phyloP scores from a whole-genome alignment of 2,113 vertebrate genomes.

The Suncus etruscus region DNA sequence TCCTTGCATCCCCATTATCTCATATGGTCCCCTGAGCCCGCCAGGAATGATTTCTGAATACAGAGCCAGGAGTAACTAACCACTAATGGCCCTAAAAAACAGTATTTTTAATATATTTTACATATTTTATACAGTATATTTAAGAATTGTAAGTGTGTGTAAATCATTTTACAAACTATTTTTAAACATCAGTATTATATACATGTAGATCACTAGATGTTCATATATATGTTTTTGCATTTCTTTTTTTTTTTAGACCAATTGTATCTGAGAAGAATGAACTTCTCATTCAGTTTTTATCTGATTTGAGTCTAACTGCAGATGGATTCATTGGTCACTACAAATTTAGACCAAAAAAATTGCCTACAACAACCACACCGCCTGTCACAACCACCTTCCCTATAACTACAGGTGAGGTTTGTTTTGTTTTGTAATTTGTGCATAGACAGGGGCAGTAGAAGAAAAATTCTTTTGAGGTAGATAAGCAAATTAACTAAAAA shows the following conservation, averaged over 20 bases:
- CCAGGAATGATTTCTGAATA: too few relatives aligned
- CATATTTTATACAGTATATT: too few relatives aligned
- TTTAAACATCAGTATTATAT: too few relatives aligned
- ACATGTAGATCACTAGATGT: too few relatives aligned
- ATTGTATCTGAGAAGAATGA: conserved; percentile 96
- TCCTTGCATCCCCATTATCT: too few relatives aligned
- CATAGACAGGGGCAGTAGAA: neutral
- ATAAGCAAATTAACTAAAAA: neutral
- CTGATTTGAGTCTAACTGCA: conserved; percentile 97
- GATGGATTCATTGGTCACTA: conserved; percentile 98
- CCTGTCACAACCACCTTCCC: conserved; percentile 90
- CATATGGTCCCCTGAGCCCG: too few relatives aligned
- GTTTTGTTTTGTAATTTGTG: conserved; percentile 27
- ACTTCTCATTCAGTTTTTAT: conserved; percentile 97
- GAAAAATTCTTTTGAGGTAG: neutral
- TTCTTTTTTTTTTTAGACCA: conserved; percentile 88
- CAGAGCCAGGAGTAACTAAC: too few relatives aligned
- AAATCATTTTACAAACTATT: too few relatives aligned
- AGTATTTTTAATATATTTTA: too few relatives aligned
- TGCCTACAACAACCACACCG: conserved; percentile 87
- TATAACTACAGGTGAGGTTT: conserved; percentile 91
- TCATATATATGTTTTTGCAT: too few relatives aligned
- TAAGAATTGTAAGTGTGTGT: too few relatives aligned
- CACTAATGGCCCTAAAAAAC: too few relatives aligned
- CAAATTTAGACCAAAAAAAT: conserved; percentile 96